A percentile compares a stretch with the other conserved stretches of the same genome.
phyloP scores from a whole-genome alignment of 2,797 vertebrate species.

The Echeneis naucrates region DNA sequence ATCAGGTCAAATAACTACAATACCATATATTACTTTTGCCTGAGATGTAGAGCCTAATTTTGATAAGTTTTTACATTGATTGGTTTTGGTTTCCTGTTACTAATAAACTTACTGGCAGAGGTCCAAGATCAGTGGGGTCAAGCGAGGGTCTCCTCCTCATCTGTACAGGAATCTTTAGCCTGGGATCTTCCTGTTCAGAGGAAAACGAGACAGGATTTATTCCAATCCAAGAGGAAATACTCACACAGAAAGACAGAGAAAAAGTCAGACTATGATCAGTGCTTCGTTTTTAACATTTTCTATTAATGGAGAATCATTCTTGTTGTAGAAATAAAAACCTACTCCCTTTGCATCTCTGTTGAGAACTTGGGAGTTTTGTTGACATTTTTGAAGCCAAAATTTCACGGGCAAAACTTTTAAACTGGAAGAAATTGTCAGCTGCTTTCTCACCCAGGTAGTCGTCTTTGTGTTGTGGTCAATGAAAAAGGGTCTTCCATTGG shows the following conservation, averaged over 20 bases:
- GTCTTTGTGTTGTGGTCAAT: slow-evolving; percentile 95
- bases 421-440: too few relatives aligned
- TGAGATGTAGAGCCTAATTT: not conserved
- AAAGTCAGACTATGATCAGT: not conserved
- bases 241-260: slow-evolving; percentile 13
- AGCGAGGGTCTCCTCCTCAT: slow-evolving; percentile 86
- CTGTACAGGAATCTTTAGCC: slow-evolving; percentile 89
- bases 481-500: slow-evolving; percentile 94
- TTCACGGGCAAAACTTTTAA: too few relatives aligned
- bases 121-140: slow-evolving; percentile 91
- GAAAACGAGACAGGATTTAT: slow-evolving; percentile 58
- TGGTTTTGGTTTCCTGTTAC: slow-evolving; percentile 20
- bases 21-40: not conserved
- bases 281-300: not conserved
- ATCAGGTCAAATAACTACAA: not conserved
- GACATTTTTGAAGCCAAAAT: not conserved
- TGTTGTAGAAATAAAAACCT: slow-evolving; percentile 15
- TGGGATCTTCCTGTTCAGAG: slow-evolving; percentile 92
- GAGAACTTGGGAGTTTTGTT: not conserved
- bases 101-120: slow-evolving; percentile 88
- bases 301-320: not conserved
- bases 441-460: slow-evolving; percentile 91
- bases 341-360: not conserved
- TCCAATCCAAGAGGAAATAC: slow-evolving; percentile 57
- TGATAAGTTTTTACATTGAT: slow-evolving; percentile 9